Evolutionary conservation across 2,113 vertebrate genomes (phyloP).

Genomic region (Sturnus vulgaris): DNA sequence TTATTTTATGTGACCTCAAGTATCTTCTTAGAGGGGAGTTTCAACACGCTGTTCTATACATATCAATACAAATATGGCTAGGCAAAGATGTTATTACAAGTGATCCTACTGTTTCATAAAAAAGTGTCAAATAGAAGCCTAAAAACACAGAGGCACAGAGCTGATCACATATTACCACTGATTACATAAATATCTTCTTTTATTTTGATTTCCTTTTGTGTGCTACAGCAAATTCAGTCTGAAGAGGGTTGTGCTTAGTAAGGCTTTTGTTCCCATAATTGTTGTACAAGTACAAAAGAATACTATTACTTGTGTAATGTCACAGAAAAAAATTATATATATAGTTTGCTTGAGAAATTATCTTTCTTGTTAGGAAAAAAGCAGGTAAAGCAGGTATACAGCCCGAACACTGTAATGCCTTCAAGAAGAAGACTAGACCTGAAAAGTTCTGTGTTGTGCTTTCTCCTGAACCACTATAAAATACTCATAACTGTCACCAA

Average conservation of each 20-base stretch:
- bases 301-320: not conserved
- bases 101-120: not conserved
- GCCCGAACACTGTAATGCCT: not conserved
- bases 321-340: not conserved
- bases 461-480: not conserved
- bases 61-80: conserved; percentile 38
- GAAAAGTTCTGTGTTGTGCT: not conserved
- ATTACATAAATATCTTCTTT: not conserved
- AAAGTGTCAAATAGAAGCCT: not conserved
- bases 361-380: not conserved
- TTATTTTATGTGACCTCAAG: conserved; percentile 18
- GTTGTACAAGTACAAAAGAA: conserved; percentile 15
- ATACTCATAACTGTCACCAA: not conserved
- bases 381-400: not conserved
- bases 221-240: not conserved
- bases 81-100: not conserved
- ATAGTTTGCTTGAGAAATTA: not conserved
- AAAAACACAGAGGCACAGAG: not conserved
- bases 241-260: not conserved
- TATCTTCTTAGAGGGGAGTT: conserved; percentile 4
- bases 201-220: conserved; percentile 13
- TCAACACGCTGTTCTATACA: not conserved
- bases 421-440: not conserved
- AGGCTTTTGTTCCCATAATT: not conserved
- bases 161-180: not conserved